phyloP scores from a whole-genome alignment of 2,888 invertebrate species.

The Osmoderma eremita region DNA sequence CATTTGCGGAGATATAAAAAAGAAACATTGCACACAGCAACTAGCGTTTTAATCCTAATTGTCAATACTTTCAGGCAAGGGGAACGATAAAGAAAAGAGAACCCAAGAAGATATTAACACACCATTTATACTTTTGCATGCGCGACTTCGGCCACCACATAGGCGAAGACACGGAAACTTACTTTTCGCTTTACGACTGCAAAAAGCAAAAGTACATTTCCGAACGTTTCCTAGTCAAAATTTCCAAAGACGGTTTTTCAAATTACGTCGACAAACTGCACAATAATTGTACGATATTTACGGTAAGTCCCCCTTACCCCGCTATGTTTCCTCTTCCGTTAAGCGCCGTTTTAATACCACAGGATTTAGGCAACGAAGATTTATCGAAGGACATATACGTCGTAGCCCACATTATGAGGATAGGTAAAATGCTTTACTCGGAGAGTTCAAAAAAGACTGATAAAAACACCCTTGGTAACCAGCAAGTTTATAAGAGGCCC shows the following conservation, averaged over 20 bases:
- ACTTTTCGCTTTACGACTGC: slow-evolving; percentile 87
- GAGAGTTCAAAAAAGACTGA: slow-evolving; percentile 67
- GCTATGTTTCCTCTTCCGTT: neutral
- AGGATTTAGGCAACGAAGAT: slow-evolving; percentile 87
- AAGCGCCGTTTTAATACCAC: neutral
- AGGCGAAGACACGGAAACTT: slow-evolving; percentile 89
- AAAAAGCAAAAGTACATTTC: slow-evolving; percentile 82
- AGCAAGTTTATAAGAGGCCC: slow-evolving; percentile 75
- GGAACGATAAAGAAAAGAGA: slow-evolving; percentile 70
- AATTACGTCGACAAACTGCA: slow-evolving; percentile 88
- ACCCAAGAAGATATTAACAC: slow-evolving; percentile 71
- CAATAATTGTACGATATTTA: slow-evolving; percentile 90
- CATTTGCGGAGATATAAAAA: no score
- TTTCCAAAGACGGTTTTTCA: slow-evolving; percentile 90
- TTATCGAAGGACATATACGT: slow-evolving; percentile 86
- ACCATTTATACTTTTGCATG: slow-evolving; percentile 88
- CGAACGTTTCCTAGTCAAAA: slow-evolving; percentile 88
- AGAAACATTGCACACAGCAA: no score
- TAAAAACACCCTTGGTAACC: slow-evolving; percentile 57
- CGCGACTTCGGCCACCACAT: slow-evolving; percentile 88
- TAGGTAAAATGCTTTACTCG: slow-evolving; percentile 82
- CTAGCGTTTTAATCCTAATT: no score
- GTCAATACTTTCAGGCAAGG: slow-evolving; percentile 57
- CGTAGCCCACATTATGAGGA: slow-evolving; percentile 89
- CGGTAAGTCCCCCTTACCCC: slow-evolving; percentile 61